phyloP scores from a whole-genome alignment of 23 tunicate genomes.

The Trididemnum clinides region DNA sequence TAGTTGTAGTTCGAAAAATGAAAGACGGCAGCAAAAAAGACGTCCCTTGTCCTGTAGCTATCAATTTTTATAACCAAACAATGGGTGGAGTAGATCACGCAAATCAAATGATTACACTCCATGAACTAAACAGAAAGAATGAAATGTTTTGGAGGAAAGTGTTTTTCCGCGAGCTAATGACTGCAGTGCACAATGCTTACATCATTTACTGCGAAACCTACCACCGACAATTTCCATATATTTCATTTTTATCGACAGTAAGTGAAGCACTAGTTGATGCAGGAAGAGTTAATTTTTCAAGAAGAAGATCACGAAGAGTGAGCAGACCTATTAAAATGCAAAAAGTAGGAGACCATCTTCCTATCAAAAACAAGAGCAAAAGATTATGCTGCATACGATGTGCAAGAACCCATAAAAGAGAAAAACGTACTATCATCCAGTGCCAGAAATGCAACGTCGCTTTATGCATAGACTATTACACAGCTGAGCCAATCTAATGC shows the following conservation, averaged over 20 bases:
- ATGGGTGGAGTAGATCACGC: background rate
- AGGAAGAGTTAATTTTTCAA: background rate
- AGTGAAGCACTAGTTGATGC: background rate
- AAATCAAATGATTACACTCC: background rate
- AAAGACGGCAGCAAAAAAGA: background rate
- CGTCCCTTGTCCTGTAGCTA: background rate
- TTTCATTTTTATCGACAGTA: too few relatives aligned
- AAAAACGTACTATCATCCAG: background rate
- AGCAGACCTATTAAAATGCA: background rate
- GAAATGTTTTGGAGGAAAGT: background rate
- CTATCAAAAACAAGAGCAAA: too few relatives aligned
- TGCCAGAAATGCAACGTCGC: too few relatives aligned
- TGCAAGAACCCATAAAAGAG: background rate
- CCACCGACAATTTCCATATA: background rate
- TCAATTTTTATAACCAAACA: too few relatives aligned
- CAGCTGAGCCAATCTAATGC: background rate
- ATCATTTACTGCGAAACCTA: background rate
- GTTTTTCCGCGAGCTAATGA: background rate
- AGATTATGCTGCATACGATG: background rate
- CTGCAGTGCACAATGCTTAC: background rate
- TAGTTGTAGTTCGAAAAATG: too few relatives aligned
- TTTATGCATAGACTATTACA: background rate
- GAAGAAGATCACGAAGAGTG: background rate
- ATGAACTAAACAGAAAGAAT: background rate
- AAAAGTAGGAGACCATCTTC: background rate